Conservation (phyloP, 2,113 vertebrate genomes). For the Verasper variegatus region DNA sequence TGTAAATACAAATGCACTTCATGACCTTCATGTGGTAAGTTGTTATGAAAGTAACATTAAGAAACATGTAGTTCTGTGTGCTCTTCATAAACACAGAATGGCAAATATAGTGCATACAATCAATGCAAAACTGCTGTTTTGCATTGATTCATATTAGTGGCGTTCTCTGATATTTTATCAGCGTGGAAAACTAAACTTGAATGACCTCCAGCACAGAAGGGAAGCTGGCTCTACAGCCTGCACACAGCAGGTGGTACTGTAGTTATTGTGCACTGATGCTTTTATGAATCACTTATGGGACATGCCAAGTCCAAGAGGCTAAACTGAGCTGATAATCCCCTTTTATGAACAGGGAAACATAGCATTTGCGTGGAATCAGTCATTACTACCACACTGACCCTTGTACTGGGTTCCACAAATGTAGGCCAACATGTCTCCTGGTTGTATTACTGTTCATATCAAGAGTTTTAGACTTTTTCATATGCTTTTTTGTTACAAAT, state of each 20-base stretch:
- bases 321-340: constrained; percentile 31
- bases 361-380: constrained; percentile 11
- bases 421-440: constrained; percentile 4
- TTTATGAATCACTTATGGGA: constrained; percentile 37
- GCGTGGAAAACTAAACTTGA: neutral
- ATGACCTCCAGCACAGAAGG: neutral
- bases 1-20: neutral
- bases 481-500: neutral
- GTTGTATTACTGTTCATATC: neutral
- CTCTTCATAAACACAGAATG: no score
- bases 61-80: no score
- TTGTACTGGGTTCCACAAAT: neutral
- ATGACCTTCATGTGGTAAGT: no score
- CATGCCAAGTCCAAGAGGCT: neutral
- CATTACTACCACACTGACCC: neutral
- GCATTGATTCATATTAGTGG: neutral
- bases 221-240: neutral
- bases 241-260: constrained; percentile 15
- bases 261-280: constrained; percentile 20
- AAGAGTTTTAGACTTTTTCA: neutral
- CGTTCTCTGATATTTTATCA: neutral
- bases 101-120: no score
- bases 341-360: constrained; percentile 17
- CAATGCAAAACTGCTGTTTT: no score
- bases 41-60: no score